phyloP scores from a whole-genome alignment of 2,888 invertebrate species.

The Ecliptopera silaceata region DNA sequence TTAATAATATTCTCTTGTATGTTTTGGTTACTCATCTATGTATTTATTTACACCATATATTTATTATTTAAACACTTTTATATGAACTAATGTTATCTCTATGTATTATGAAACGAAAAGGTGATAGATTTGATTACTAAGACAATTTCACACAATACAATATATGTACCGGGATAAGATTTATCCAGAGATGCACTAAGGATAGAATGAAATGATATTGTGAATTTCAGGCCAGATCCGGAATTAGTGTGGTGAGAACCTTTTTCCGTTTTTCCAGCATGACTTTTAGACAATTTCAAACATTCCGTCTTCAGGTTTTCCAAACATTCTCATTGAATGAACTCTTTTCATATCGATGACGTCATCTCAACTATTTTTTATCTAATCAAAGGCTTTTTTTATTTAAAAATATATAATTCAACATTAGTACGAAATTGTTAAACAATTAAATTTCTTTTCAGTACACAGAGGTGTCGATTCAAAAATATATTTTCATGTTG shows the following conservation, averaged over 20 bases:
- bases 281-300: constrained; percentile 44
- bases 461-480: constrained; percentile 21
- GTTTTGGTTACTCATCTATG: constrained; percentile 10
- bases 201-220: constrained; percentile 58
- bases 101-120: neutral
- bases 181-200: constrained; percentile 30
- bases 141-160: neutral
- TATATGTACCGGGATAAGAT: neutral
- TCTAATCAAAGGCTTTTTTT: constrained; percentile 1
- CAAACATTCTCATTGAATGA: constrained; percentile 27
- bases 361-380: constrained; percentile 1
- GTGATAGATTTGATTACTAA: too few species aligned
- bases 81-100: neutral
- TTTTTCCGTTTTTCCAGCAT: constrained; percentile 66
- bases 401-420: neutral
- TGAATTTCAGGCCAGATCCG: constrained; percentile 71
- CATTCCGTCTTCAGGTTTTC: constrained; percentile 14
- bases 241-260: constrained; percentile 75
- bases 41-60: constrained; percentile 15
- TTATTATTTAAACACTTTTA: constrained; percentile 1
- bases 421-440: constrained; percentile 7
- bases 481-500: constrained; percentile 19
- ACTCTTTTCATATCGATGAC: constrained; percentile 13
- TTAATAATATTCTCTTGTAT: constrained; percentile 8
- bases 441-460: constrained; percentile 31